Evolutionary conservation across 2,113 vertebrate species (phyloP).

Genomic region (Patagioenas fasciata): DNA sequence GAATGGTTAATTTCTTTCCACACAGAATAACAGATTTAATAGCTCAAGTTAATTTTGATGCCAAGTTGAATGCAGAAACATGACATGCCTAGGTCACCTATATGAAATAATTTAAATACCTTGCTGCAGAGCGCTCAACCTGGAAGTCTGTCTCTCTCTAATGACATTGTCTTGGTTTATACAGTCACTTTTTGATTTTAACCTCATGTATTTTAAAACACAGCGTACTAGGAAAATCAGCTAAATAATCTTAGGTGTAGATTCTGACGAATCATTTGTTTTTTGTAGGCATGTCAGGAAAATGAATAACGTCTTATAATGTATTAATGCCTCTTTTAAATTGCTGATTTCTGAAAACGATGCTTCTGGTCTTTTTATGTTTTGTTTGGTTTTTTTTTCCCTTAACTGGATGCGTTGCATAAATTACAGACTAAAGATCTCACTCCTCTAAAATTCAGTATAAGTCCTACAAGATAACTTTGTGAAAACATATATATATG

Average conservation of each 20-base stretch:
- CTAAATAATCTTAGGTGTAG: background rate
- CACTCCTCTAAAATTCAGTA: background rate
- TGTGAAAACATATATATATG: background rate
- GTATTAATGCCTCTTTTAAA: background rate
- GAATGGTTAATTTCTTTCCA: background rate
- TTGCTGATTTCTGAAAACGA: background rate
- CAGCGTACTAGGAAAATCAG: background rate
- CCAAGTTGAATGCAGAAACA: background rate
- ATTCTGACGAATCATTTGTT: background rate
- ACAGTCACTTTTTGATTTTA: background rate
- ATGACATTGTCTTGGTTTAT: background rate
- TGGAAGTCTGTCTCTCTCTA: background rate
- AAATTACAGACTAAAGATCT: background rate
- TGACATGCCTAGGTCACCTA: rapidly evolving
- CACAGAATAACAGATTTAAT: background rate
- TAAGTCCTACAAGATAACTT: background rate
- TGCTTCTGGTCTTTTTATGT: background rate
- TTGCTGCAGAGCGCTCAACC: background rate
- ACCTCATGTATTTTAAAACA: background rate
- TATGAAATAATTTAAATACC: background rate
- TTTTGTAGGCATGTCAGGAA: background rate
- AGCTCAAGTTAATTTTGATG: background rate
- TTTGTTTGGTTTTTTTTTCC: too few species aligned
- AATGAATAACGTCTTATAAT: rapidly evolving
- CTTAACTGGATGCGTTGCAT: background rate